Conservation (phyloP, 2,797 vertebrate genomes). For the Mus caroli region DNA sequence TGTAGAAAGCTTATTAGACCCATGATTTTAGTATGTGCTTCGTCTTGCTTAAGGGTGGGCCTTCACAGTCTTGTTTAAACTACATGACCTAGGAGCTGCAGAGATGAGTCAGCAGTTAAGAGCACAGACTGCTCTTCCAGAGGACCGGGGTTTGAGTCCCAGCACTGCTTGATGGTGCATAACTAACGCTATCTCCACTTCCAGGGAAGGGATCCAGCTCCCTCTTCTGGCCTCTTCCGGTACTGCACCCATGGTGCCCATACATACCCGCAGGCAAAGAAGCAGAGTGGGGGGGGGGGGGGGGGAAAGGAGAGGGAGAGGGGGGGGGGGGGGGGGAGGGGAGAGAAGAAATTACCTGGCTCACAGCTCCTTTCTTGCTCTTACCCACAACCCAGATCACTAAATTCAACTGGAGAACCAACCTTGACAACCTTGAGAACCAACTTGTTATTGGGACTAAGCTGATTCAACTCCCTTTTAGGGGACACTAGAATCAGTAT, state of each 20-base stretch:
- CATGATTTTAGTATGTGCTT: slow-evolving; percentile 17
- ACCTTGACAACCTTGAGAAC: background rate
- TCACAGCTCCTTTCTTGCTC: background rate
- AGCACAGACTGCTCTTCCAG: background rate
- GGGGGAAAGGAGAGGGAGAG: no score
- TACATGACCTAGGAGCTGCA: background rate
- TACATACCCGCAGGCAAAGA: background rate
- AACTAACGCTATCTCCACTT: background rate
- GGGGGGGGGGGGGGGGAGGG: no score
- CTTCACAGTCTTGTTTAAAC: background rate
- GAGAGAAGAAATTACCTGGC: background rate
- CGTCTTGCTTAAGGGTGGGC: background rate
- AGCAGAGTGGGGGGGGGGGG: no score
- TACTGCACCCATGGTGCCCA: background rate
- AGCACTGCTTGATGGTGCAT: background rate
- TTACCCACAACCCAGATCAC: background rate
- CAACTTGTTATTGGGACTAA: background rate
- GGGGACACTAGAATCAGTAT: background rate
- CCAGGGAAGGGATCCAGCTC: no score
- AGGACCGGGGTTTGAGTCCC: background rate
- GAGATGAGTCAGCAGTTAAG: background rate
- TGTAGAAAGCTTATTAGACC: background rate
- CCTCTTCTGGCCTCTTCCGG: background rate
- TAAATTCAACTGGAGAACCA: background rate
- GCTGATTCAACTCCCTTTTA: background rate